These are phyloP conservation scores for Onychorhynchus coronatus DNA, from an alignment of 2,113 vertebrate species.

Conservation along the genomic window DNA sequence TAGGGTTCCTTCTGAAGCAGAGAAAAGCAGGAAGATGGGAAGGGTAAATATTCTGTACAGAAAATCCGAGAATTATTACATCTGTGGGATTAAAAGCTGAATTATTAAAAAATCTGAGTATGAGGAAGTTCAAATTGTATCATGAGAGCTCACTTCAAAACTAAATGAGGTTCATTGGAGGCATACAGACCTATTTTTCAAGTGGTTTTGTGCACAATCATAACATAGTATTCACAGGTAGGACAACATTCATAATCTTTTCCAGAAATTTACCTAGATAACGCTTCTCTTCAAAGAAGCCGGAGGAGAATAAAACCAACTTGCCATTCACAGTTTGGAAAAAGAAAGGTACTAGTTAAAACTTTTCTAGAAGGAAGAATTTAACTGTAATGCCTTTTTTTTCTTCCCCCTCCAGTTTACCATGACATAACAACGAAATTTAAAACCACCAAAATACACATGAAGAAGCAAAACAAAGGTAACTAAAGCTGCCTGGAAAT, in stretches of 20 bases:
- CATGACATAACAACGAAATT: conserved; percentile 86
- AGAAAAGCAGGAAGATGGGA: neutral
- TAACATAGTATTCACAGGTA: neutral
- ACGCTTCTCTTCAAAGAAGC: neutral
- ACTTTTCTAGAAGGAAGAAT: neutral
- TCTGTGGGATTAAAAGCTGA: neutral
- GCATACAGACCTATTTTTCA: neutral
- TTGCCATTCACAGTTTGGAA: neutral
- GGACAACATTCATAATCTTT: neutral
- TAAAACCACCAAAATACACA: conserved; percentile 85
- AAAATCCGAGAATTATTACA: neutral
- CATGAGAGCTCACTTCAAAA: neutral
- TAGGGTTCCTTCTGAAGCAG: neutral
- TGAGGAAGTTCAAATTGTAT: neutral
- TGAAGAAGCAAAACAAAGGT: conserved; percentile 92
- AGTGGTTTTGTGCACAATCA: neutral
- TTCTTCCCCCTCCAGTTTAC: conserved; percentile 76
- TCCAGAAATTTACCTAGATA: neutral
- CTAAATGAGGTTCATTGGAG: neutral
- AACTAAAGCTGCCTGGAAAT: neutral
- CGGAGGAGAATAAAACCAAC: neutral
- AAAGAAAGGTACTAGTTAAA: neutral
- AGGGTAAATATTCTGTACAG: neutral
- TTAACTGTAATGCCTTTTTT: neutral
- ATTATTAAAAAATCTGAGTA: neutral